phyloP scores from a whole-genome alignment of 2,797 vertebrate species.

The Typhlichthys subterraneus region DNA sequence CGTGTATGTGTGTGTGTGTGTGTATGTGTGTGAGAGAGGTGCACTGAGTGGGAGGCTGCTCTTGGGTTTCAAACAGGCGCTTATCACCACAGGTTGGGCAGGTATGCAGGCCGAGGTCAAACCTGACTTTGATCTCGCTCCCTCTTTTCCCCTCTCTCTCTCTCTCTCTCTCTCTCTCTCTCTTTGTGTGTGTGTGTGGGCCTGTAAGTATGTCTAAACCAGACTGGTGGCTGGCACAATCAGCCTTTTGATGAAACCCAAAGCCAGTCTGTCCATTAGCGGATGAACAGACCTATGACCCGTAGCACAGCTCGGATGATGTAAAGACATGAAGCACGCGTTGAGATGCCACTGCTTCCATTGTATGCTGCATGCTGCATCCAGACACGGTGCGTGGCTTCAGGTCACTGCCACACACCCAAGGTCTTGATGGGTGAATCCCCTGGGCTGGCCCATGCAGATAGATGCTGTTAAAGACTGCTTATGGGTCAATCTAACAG shows the following conservation, averaged over 20 bases:
- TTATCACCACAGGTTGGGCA: conserved; percentile 20
- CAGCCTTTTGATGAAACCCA: not conserved
- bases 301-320: not conserved
- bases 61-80: conserved; percentile 27
- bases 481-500: conserved; percentile 2
- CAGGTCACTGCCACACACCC: not conserved
- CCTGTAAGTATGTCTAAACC: not conserved
- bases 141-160: not conserved
- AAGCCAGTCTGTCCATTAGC: not conserved
- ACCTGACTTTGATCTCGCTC: not conserved
- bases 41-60: conserved; percentile 5
- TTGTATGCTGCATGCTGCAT: too few relatives aligned
- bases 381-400: not conserved
- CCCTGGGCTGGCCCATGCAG: not conserved
- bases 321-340: too few relatives aligned
- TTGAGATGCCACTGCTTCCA: too few relatives aligned
- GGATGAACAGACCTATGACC: not conserved
- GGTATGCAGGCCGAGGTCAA: conserved; percentile 19
- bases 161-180: conserved; percentile 14
- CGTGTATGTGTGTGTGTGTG: too few relatives aligned
- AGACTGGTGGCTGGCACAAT: conserved; percentile 6
- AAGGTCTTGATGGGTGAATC: not conserved
- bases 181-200: conserved; percentile 1
- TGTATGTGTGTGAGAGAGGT: not conserved
- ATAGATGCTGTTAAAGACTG: conserved; percentile 6